Evolutionary conservation across 2,113 vertebrate genomes (phyloP).

Genomic region (Salvator merianae): DNA sequence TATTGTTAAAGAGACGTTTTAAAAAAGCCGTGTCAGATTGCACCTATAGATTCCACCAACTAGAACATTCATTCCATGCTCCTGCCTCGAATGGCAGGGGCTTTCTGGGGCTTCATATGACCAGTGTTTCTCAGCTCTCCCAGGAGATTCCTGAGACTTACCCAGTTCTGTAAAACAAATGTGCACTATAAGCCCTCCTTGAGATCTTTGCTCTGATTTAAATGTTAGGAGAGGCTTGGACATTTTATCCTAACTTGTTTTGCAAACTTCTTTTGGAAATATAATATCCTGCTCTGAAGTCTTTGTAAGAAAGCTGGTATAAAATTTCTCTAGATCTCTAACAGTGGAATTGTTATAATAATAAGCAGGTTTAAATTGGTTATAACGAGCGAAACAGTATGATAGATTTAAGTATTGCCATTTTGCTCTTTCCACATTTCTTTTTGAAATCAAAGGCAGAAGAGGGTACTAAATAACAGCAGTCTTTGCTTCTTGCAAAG

Average conservation of each 20-base stretch:
- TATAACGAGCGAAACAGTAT: not conserved
- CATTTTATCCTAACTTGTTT: not conserved
- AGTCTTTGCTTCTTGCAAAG: not conserved
- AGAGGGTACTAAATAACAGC: not conserved
- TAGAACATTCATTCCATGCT: no score
- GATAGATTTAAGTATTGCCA: not conserved
- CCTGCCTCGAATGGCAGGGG: no score
- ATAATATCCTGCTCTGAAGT: not conserved
- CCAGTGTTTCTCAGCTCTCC: no score
- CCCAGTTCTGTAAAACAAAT: no score
- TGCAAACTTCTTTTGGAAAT: not conserved
- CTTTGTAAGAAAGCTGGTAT: not conserved
- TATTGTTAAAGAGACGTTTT: no score
- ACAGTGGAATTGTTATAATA: constrained; percentile 16
- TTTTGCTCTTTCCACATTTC: not conserved
- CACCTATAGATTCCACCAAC: no score
- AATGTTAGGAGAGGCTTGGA: not conserved
- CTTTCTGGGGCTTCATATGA: no score
- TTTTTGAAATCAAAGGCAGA: not conserved
- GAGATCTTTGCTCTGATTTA: not conserved
- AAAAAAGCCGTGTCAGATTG: no score
- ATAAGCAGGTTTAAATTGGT: not conserved
- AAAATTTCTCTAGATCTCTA: not conserved
- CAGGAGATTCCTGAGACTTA: no score
- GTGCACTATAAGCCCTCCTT: no score